Percentiles rank a stretch among this genome's conserved stretches.
Evolutionary conservation across 1,140 invertebrate species (phyloP).

Genomic region (Diabrotica virgifera): DNA sequence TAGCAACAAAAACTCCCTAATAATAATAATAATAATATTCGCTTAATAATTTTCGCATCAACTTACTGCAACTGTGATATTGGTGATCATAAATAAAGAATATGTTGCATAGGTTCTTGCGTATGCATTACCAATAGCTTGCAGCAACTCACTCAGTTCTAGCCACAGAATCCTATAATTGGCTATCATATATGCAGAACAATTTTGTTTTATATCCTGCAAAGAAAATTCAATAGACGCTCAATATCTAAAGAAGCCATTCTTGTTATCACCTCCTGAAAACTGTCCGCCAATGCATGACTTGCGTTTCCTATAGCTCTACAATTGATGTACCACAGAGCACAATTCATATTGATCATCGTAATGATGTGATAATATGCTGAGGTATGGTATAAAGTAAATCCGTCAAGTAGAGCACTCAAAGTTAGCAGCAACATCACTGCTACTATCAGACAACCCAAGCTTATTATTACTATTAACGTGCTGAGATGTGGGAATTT

Average conservation of each 20-base stretch:
- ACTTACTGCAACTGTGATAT: slow-evolving; percentile 47
- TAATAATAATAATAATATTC: background rate
- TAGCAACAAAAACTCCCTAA: no score
- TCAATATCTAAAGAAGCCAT: background rate
- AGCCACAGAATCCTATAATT: slow-evolving; percentile 60
- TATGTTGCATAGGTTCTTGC: slow-evolving; percentile 61
- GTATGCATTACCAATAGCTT: slow-evolving; percentile 60
- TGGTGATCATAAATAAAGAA: slow-evolving; percentile 56
- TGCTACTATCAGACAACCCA: slow-evolving; percentile 57
- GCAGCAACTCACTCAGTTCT: slow-evolving; percentile 58
- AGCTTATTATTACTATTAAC: slow-evolving; percentile 56
- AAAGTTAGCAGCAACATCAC: slow-evolving; percentile 56
- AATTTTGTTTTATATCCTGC: slow-evolving; percentile 54
- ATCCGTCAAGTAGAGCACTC: slow-evolving; percentile 57
- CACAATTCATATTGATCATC: slow-evolving; percentile 65
- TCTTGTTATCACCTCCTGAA: slow-evolving; percentile 37
- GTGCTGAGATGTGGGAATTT: slow-evolving; percentile 58
- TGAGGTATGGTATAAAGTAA: slow-evolving; percentile 56
- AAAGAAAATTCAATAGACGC: slow-evolving; percentile 7
- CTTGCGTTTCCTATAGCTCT: slow-evolving; percentile 58
- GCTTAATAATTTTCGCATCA: no score
- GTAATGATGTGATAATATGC: slow-evolving; percentile 62
- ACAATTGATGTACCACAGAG: slow-evolving; percentile 63
- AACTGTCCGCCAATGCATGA: slow-evolving; percentile 42
- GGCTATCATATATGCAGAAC: slow-evolving; percentile 53